A percentile compares a stretch with the other conserved stretches of the same genome.
These are phyloP conservation scores for Siniperca obscura DNA, from an alignment of 2,797 vertebrate species.

Conservation along the genomic window DNA sequence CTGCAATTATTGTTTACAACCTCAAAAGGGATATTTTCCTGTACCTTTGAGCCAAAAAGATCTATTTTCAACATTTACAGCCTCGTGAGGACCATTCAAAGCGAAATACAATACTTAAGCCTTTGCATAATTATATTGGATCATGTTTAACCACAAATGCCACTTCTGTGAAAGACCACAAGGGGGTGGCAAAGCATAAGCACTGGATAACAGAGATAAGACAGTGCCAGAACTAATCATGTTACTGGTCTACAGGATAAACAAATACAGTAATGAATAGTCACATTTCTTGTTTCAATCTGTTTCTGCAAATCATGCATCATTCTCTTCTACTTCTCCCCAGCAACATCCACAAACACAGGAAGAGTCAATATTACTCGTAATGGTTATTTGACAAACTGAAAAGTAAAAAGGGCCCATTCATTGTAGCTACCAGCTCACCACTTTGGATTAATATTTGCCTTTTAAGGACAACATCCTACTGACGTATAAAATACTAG, in stretches of 20 bases:
- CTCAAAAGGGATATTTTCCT: constrained; percentile 66
- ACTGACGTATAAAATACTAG: constrained; percentile 1
- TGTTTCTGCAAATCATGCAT: neutral
- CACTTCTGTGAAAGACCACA: constrained; percentile 60
- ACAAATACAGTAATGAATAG: constrained; percentile 29
- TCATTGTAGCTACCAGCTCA: neutral
- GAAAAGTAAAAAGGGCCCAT: neutral
- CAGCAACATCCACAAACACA: constrained; percentile 13
- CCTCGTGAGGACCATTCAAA: constrained; percentile 13
- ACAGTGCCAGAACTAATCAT: neutral
- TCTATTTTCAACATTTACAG: constrained; percentile 66
- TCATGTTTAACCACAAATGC: constrained; percentile 37
- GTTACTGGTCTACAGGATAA: neutral
- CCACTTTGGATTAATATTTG: constrained; percentile 24
- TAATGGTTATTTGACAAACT: neutral
- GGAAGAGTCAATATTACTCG: constrained; percentile 9
- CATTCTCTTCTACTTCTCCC: neutral
- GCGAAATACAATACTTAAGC: constrained; percentile 47
- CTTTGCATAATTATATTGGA: constrained; percentile 37
- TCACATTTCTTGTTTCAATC: constrained; percentile 14
- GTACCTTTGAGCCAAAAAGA: constrained; percentile 41
- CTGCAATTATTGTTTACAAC: constrained; percentile 71
- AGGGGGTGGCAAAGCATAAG: constrained; percentile 59
- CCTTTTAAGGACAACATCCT: neutral
- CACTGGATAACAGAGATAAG: neutral